Evolutionary conservation across 2,888 invertebrate genomes (phyloP).

Genomic region (Tipula unca): DNA sequence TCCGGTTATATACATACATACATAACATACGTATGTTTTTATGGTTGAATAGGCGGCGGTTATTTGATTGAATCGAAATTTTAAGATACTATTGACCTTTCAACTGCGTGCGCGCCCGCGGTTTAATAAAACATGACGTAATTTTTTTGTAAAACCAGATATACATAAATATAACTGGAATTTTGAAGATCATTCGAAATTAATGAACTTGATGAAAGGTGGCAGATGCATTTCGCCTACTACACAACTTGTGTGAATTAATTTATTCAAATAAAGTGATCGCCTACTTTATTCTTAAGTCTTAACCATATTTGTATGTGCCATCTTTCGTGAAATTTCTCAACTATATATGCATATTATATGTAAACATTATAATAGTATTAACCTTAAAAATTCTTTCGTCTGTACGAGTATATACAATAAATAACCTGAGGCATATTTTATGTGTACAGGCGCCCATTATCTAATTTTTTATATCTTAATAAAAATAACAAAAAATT

Average conservation of each 20-base stretch:
- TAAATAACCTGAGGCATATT: background rate
- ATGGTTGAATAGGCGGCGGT: background rate
- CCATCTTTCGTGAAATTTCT: background rate
- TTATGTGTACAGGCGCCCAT: background rate
- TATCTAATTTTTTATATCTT: background rate
- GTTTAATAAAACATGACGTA: background rate
- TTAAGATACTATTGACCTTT: background rate
- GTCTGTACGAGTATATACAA: background rate
- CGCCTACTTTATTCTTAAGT: background rate
- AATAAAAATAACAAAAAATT: background rate
- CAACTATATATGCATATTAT: background rate
- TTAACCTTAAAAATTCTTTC: background rate
- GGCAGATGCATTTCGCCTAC: slow-evolving; percentile 1
- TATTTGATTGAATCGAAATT: background rate
- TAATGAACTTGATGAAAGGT: background rate
- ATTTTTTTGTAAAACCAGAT: background rate
- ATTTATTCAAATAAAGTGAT: background rate
- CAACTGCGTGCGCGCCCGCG: background rate
- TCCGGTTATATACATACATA: background rate
- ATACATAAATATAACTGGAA: too few species aligned
- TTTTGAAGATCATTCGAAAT: background rate
- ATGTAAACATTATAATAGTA: background rate
- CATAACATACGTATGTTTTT: background rate
- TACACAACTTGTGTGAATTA: background rate
- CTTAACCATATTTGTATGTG: background rate